Evolutionary conservation across 2,888 invertebrate species (phyloP).

Genomic region (Galeruca laticollis): DNA sequence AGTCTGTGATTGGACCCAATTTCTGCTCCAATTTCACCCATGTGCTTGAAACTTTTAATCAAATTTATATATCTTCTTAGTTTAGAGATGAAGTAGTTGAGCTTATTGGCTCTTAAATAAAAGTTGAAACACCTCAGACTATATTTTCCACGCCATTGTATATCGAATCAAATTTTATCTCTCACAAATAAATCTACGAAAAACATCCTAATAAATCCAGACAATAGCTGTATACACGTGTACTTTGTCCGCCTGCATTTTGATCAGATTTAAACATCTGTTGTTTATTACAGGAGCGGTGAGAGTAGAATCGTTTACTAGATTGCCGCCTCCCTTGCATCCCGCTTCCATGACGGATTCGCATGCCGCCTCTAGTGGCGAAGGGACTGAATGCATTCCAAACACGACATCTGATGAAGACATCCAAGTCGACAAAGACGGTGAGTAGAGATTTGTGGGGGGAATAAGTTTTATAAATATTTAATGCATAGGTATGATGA

Average conservation of each 20-base stretch:
- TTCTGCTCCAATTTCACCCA: too few species aligned
- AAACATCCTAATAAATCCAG: constrained; percentile 26
- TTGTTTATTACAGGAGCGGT: constrained; percentile 64
- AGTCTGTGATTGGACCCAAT: too few species aligned
- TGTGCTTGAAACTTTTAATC: too few species aligned
- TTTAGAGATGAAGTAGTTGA: too few species aligned
- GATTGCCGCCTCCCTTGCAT: constrained; percentile 65
- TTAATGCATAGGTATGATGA: too few species aligned
- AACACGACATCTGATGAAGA: constrained; percentile 58
- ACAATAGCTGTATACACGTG: constrained; percentile 29
- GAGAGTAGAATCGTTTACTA: constrained; percentile 68
- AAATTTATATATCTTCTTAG: too few species aligned
- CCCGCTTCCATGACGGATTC: constrained; percentile 64
- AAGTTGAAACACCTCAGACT: too few species aligned
- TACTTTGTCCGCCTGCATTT: constrained; percentile 17
- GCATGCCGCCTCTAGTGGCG: constrained; percentile 53
- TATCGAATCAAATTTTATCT: constrained; percentile 3
- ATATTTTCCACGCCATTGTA: too few species aligned
- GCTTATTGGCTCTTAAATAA: too few species aligned
- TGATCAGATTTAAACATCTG: constrained; percentile 24
- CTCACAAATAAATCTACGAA: constrained; percentile 2
- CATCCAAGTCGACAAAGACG: constrained; percentile 53
- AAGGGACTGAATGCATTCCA: constrained; percentile 63
- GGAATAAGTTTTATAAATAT: neutral
- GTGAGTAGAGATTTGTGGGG: constrained; percentile 32